A percentile compares a stretch with the other conserved stretches of the same genome.
Evolutionary conservation across 64 coral and sea anemone species (phyloP).

Genomic region (Catalaphyllia jardinei): DNA sequence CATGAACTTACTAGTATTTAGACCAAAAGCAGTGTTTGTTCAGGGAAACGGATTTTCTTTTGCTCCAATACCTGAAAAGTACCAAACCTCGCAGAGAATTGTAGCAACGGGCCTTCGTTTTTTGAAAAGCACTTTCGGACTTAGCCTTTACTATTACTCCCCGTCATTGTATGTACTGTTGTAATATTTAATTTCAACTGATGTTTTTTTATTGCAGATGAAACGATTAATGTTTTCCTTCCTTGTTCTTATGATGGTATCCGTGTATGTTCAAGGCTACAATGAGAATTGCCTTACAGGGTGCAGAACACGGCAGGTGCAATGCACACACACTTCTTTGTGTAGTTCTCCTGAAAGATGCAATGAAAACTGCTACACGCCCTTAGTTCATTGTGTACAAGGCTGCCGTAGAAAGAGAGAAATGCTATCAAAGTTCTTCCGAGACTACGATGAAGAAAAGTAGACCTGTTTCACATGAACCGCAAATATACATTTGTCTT

Average conservation of each 20-base stretch:
- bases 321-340: neutral
- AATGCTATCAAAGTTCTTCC: neutral
- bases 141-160: neutral
- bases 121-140: no score
- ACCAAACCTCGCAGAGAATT: no score
- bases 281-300: neutral
- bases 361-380: neutral
- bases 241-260: neutral
- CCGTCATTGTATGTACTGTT: neutral
- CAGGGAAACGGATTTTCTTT: no score
- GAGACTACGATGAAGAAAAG: neutral
- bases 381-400: neutral
- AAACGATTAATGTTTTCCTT: neutral
- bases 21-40: no score
- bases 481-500: no score
- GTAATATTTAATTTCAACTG: neutral
- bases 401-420: neutral
- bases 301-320: neutral
- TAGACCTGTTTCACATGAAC: no score
- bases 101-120: no score
- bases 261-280: neutral
- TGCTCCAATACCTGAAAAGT: no score
- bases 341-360: neutral
- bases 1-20: no score
- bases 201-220: slow-evolving; percentile 1